These are phyloP conservation scores for Sminthopsis crassicaudata DNA, from an alignment of 2,113 vertebrate genomes.

Conservation along the genomic window DNA sequence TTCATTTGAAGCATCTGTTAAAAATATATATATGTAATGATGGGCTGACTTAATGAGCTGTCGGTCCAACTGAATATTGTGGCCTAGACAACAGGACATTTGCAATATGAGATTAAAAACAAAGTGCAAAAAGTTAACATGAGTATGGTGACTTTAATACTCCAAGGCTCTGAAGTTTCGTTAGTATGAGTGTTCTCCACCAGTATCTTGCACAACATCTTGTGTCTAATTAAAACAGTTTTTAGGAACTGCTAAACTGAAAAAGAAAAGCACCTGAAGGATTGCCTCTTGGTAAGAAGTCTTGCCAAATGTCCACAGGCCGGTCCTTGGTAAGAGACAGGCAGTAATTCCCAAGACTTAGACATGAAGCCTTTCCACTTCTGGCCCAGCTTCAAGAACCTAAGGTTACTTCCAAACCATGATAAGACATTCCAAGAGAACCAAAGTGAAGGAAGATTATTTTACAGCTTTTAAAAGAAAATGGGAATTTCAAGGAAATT, in stretches of 20 bases:
- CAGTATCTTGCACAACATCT: not conserved
- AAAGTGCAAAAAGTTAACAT: not conserved
- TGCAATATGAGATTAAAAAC: not conserved
- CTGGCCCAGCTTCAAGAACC: not conserved
- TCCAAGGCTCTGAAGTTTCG: not conserved
- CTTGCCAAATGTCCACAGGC: not conserved
- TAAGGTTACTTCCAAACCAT: not conserved
- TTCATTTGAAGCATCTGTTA: not conserved
- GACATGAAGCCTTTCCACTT: not conserved
- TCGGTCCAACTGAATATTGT: not conserved
- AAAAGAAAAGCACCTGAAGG: not conserved
- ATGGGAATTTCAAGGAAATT: not conserved
- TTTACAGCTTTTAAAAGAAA: not conserved
- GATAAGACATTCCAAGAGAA: not conserved
- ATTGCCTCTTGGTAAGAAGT: not conserved
- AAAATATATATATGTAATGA: not conserved
- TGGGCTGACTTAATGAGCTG: not conserved
- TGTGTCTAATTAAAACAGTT: not conserved
- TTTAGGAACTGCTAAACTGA: not conserved
- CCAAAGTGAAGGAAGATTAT: not conserved
- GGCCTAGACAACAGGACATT: not conserved
- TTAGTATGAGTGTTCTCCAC: not conserved
- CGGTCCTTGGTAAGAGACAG: not conserved
- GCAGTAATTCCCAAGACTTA: not conserved
- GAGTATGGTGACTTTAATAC: not conserved